Base-by-base conservation (phyloP, 2,797 vertebrate genomes). In the Cossypha caffra region DNA sequence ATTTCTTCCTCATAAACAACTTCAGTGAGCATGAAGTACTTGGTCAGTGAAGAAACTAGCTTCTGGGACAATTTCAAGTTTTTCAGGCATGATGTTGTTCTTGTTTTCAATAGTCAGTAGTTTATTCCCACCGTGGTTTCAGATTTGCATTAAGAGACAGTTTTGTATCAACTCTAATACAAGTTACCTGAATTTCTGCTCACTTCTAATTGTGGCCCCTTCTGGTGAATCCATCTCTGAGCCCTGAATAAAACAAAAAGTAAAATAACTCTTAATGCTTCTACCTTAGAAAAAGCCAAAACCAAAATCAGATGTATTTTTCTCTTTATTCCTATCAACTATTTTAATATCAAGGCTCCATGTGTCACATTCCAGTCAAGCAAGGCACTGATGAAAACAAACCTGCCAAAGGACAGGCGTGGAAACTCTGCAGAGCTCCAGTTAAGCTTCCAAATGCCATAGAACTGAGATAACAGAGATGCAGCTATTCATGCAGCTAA, bases 141-240 rank as follows among this genome's bases (percentile, higher is more conserved):
- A 88, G 24, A 47, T 51, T 81, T 77, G 38, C 40, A 23, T 52
- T 29, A 57, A 38, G 17, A 68, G 35, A 62, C 8, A 28, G 31
- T n/a, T 90, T 62, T 37, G 13, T 29, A 40, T 33, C 51, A 69
- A 10, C 28, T 66, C 9, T 52, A 79, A 58, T 18, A 8, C 16
- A 38, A 86, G 5, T 95, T 88, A 98, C 97, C 98, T 98, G 48
- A 96, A 98, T 42, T 98, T 98, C 24, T 98, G 97, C 62, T 98
- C 97, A 68, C 89, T 98, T 88, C 93, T 94, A 10, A 59, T 55
- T 21, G 94, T 57, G 19, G 93, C 79, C 66, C 47, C 96, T 78
- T 97, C 97, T 31, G 78, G 81, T 9, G 90, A 94, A 83, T 98
- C 98, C 97, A 98, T 98, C 82, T 93, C 96, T 72, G 82, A 94